Evolutionary conservation across 1,140 invertebrate species (phyloP).

Genomic region (Cephus cinctus): DNA sequence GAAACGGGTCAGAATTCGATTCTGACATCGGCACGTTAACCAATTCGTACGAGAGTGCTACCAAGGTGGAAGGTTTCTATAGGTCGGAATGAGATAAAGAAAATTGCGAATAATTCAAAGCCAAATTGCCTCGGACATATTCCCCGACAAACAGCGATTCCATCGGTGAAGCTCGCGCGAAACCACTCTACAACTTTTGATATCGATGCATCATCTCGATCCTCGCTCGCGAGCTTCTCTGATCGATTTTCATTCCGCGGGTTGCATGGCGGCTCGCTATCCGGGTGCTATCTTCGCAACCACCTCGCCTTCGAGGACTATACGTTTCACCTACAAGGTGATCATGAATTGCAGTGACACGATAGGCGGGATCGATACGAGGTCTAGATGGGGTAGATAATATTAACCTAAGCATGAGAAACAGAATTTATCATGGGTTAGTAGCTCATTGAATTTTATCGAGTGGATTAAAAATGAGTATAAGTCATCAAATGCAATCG

Average conservation of each 20-base stretch:
- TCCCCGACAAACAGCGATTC: conserved; percentile 37
- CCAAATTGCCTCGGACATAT: conserved; percentile 49
- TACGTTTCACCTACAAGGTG: conserved; percentile 31
- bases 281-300: conserved; percentile 45
- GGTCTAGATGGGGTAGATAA: too few species aligned
- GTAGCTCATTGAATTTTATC: not conserved
- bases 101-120: conserved; percentile 54
- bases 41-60: too few species aligned
- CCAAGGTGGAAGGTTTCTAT: too few species aligned
- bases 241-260: conserved; percentile 55
- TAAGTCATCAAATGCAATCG: not conserved
- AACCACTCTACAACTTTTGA: conserved; percentile 53
- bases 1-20: too few species aligned
- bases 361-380: conserved; percentile 28
- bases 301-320: conserved; percentile 35
- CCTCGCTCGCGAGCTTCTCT: conserved; percentile 44
- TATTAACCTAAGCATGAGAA: too few species aligned
- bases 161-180: conserved; percentile 38
- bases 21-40: too few species aligned
- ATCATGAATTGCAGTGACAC: conserved; percentile 26
- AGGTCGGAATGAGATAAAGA: conserved; percentile 43
- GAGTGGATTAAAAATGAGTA: not conserved
- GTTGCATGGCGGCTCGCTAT: conserved; percentile 46
- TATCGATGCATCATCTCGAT: conserved; percentile 57
- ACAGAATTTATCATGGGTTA: too few species aligned